Evolutionary conservation across 2,113 vertebrate species (phyloP).

Genomic region (Acanthochromis polyacanthus): DNA sequence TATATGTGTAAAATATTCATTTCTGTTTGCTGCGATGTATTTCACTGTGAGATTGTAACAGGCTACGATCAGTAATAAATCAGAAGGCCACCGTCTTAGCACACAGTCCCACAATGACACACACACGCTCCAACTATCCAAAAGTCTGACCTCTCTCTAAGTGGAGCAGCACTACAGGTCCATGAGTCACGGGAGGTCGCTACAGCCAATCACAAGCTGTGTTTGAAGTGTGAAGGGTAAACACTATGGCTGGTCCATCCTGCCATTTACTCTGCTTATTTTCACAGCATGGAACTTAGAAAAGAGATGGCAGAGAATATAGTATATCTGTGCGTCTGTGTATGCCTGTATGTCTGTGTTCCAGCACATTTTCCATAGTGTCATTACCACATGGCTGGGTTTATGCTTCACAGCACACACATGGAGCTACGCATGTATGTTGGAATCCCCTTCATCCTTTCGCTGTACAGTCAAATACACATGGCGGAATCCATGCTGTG

Average conservation of each 20-base stretch:
- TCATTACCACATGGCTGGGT: constrained; percentile 81
- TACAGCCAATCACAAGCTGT: constrained; percentile 81
- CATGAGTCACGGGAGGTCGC: constrained; percentile 74
- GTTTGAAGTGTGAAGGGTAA: constrained; percentile 84
- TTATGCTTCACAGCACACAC: constrained; percentile 79
- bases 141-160: constrained; percentile 75
- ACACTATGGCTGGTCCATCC: constrained; percentile 72
- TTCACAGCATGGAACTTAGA: constrained; percentile 77
- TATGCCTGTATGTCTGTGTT: constrained; percentile 42
- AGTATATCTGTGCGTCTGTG: constrained; percentile 46
- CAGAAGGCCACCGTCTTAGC: constrained; percentile 33
- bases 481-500: constrained; percentile 59
- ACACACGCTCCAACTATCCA: constrained; percentile 44
- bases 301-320: constrained; percentile 66
- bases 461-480: constrained; percentile 63
- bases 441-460: constrained; percentile 80
- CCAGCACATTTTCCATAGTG: constrained; percentile 77
- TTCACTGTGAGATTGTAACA: constrained; percentile 27
- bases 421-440: constrained; percentile 76
- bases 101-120: constrained; percentile 8
- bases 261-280: constrained; percentile 81
- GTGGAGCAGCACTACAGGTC: constrained; percentile 76
- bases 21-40: constrained; percentile 16
- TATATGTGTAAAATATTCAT: constrained; percentile 51
- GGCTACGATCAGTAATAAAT: constrained; percentile 41